Percentiles rank a stretch among this genome's conserved stretches.
phyloP scores from a whole-genome alignment of 1,140 invertebrate species.

The Aphaenogaster floridana region DNA sequence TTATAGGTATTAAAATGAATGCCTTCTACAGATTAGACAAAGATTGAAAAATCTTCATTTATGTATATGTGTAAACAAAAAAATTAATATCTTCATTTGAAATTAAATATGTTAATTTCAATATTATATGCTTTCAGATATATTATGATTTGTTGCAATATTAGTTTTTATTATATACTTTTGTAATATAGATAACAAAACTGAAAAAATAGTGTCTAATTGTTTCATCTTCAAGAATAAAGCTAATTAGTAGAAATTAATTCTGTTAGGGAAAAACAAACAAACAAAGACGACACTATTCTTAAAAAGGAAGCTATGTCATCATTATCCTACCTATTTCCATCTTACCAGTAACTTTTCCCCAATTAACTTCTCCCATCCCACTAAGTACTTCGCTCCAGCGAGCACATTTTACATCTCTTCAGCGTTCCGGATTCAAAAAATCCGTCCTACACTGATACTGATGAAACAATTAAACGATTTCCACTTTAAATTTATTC shows the following conservation, averaged over 20 bases:
- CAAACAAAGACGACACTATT: not conserved
- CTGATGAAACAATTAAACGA: conserved; percentile 12
- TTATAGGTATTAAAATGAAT: not conserved
- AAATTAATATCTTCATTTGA: not conserved
- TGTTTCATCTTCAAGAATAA: not conserved
- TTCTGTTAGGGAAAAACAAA: not conserved
- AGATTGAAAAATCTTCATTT: not conserved
- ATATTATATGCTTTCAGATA: not conserved
- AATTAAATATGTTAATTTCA: not conserved
- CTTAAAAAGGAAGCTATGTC: conserved; percentile 11
- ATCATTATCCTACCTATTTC: conserved; percentile 9
- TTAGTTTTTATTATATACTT: not conserved
- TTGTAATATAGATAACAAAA: not conserved
- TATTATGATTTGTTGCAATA: not conserved
- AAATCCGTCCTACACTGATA: not conserved
- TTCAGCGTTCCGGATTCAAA: not conserved
- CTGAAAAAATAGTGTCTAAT: not conserved
- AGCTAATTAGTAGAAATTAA: conserved; percentile 1
- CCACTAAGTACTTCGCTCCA: not conserved
- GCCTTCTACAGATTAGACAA: not conserved
- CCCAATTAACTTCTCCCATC: conserved; percentile 31
- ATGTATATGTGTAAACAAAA: not conserved
- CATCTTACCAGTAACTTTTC: conserved; percentile 30
- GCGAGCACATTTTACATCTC: not conserved
- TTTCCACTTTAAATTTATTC: not conserved